phyloP scores from a whole-genome alignment of 1,140 invertebrate species.

The Trichonephila clavata region DNA sequence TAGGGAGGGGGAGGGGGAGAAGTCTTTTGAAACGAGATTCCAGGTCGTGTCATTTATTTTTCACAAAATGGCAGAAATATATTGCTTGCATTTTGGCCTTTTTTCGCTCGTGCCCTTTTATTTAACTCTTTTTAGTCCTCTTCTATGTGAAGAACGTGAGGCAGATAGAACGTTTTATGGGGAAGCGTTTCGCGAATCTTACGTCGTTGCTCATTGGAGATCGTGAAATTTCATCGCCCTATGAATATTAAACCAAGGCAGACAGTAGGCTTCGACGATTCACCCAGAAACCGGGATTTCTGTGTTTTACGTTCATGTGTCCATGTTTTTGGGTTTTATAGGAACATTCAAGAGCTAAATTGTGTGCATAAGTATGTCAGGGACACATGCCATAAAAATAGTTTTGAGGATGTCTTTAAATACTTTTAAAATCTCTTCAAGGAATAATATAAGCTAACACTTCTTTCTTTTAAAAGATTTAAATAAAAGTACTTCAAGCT shows the following conservation, averaged over 20 bases:
- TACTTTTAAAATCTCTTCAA: too few species aligned
- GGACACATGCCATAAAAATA: background rate
- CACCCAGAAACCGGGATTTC: background rate
- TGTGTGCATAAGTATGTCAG: background rate
- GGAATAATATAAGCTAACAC: too few species aligned
- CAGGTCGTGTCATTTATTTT: slow-evolving; percentile 75
- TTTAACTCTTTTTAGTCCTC: slow-evolving; percentile 44
- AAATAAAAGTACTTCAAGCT: too few species aligned
- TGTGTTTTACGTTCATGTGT: background rate
- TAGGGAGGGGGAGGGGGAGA: slow-evolving; percentile 14
- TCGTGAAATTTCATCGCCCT: slow-evolving; percentile 63
- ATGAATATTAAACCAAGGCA: slow-evolving; percentile 64
- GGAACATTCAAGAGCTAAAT: background rate
- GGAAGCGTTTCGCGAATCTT: slow-evolving; percentile 8
- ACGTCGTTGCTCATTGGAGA: slow-evolving; percentile 16
- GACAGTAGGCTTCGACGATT: background rate
- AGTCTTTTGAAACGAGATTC: slow-evolving; percentile 68
- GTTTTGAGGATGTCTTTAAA: background rate
- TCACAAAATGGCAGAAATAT: slow-evolving; percentile 73
- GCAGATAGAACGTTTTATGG: slow-evolving; percentile 44
- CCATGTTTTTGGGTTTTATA: background rate
- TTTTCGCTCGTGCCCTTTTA: slow-evolving; percentile 54
- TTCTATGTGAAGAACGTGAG: slow-evolving; percentile 55
- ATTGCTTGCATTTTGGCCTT: slow-evolving; percentile 44
- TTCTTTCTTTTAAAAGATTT: too few species aligned